Conservation (phyloP, 2,797 vertebrate species). For the Paguma larvata region DNA sequence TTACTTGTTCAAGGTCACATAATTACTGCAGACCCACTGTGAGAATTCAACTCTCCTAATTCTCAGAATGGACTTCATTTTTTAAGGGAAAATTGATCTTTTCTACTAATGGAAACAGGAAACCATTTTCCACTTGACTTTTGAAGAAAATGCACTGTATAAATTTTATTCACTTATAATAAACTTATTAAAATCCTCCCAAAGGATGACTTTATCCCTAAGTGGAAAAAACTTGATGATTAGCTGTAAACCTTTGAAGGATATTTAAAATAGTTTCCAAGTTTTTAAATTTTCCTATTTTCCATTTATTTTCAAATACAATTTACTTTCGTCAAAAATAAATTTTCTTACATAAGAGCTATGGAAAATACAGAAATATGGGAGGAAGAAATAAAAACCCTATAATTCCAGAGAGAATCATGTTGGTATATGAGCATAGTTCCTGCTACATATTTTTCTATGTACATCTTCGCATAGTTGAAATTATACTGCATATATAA, state of each 20-base stretch:
- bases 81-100: constrained; percentile 1
- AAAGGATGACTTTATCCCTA: constrained; percentile 10
- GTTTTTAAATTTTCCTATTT: neutral
- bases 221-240: neutral
- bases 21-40: neutral
- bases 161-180: constrained; percentile 54
- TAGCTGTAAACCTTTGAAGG: neutral
- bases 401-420: constrained; percentile 13
- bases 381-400: neutral
- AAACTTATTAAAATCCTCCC: constrained; percentile 29
- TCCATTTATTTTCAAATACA: constrained; percentile 20
- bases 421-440: neutral
- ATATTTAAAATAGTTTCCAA: constrained; percentile 13
- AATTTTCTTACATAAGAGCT: constrained; percentile 22
- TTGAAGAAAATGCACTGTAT: neutral
- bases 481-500: neutral
- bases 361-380: constrained; percentile 28
- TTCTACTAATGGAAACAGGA: neutral
- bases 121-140: neutral
- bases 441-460: neutral
- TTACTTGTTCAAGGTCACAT: neutral
- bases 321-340: constrained; percentile 45
- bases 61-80: neutral
- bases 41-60: neutral
- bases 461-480: neutral